These are phyloP conservation scores for Peromyscus leucopus DNA, from an alignment of 2,113 vertebrate species.

Conservation along the genomic window DNA sequence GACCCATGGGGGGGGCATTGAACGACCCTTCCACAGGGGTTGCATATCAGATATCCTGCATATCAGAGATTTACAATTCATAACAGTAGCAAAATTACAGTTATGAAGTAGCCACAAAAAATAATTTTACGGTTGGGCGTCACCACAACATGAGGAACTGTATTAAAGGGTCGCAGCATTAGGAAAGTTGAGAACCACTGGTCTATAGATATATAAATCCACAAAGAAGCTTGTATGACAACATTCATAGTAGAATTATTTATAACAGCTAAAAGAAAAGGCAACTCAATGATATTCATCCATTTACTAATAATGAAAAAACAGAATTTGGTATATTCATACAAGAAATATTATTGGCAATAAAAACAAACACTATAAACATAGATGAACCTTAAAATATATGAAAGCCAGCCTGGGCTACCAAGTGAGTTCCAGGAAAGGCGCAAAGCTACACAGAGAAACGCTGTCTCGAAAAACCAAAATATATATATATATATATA, in stretches of 20 bases:
- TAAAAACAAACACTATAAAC: conserved; percentile 42
- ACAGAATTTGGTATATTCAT: neutral
- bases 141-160: neutral
- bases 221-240: neutral
- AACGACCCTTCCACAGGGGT: neutral
- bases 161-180: neutral
- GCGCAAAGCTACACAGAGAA: too few species aligned
- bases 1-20: too few species aligned
- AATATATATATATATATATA: too few species aligned
- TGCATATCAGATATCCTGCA: neutral
- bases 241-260: conserved; percentile 21
- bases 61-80: neutral
- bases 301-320: conserved; percentile 33
- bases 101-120: neutral
- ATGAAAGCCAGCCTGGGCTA: too few species aligned
- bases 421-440: too few species aligned
- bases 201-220: neutral
- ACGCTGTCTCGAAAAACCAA: too few species aligned
- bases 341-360: conserved; percentile 29
- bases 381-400: conserved; percentile 48
- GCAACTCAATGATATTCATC: conserved; percentile 11
- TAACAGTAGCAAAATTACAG: neutral
- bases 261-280: conserved; percentile 53
- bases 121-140: neutral
- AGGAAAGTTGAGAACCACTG: neutral